These are phyloP conservation scores for Agonopterix alstromeriana DNA, from an alignment of 2,888 invertebrate genomes.

Conservation along the genomic window DNA sequence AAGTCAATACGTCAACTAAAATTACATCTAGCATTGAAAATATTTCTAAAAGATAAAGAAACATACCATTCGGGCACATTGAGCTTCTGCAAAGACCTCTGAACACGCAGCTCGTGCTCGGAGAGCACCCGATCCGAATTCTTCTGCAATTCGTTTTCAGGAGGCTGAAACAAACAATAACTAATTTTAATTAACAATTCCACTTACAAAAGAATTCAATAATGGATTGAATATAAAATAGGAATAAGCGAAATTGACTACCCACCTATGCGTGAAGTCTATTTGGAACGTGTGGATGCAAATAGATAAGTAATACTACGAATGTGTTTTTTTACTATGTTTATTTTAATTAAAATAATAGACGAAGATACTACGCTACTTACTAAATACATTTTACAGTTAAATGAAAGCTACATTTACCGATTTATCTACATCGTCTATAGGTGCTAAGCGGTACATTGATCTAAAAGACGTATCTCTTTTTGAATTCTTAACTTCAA, in stretches of 20 bases:
- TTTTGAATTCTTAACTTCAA: slow-evolving; percentile 17
- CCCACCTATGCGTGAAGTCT: slow-evolving; percentile 5
- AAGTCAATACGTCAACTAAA: too few species aligned
- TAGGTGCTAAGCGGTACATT: slow-evolving; percentile 50
- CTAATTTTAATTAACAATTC: not conserved
- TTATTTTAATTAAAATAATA: not conserved
- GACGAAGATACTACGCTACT: not conserved
- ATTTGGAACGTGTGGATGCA: not conserved
- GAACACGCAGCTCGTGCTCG: slow-evolving; percentile 95
- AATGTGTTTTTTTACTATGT: not conserved
- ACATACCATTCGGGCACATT: slow-evolving; percentile 95
- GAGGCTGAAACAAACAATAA: slow-evolving; percentile 81
- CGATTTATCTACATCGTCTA: slow-evolving; percentile 38
- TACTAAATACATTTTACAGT: not conserved
- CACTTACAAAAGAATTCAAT: not conserved
- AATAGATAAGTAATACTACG: not conserved
- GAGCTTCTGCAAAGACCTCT: slow-evolving; percentile 94
- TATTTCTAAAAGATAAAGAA: not conserved
- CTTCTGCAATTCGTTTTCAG: slow-evolving; percentile 95
- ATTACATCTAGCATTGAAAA: too few species aligned
- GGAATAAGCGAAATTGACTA: not conserved
- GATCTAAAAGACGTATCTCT: slow-evolving; percentile 28
- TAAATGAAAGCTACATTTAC: slow-evolving; percentile 35
- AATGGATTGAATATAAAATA: too few species aligned
- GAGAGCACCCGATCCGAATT: slow-evolving; percentile 90